Conservation (phyloP, 2,113 vertebrate species). For the Tursiops truncatus region DNA sequence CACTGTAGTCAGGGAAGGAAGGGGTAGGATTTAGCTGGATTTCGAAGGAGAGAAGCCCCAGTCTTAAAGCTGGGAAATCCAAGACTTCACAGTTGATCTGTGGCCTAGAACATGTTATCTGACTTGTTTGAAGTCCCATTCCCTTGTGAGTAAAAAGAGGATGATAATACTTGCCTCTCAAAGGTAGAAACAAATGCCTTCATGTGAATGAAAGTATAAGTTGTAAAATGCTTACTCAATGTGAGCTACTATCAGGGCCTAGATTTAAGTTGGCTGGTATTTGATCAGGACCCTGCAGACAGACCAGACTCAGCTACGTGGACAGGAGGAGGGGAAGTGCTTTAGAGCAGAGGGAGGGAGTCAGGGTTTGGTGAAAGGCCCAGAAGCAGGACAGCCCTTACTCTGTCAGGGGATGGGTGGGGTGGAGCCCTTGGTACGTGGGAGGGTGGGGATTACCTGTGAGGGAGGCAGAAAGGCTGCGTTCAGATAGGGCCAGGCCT, state of each 20-base stretch:
- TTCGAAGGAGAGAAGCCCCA: not conserved
- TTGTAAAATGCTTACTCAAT: not conserved
- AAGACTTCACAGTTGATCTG: not conserved
- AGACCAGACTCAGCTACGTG: not conserved
- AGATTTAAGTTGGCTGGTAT: not conserved
- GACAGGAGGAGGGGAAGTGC: not conserved
- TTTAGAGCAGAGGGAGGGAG: not conserved
- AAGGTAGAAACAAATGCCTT: not conserved
- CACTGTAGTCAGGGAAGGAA: not conserved
- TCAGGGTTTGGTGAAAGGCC: not conserved
- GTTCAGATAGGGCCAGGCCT: not conserved
- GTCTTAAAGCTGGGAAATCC: not conserved
- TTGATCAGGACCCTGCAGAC: not conserved
- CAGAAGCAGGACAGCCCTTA: not conserved
- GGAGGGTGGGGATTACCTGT: no score
- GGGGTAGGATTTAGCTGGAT: not conserved
- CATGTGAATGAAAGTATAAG: not conserved
- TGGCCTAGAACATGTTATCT: not conserved
- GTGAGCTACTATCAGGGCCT: not conserved
- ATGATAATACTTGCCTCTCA: not conserved
- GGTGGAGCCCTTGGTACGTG: not conserved
- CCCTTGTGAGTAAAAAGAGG: not conserved
- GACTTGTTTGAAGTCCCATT: not conserved
- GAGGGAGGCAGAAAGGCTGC: not conserved
- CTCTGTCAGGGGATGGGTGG: rapidly evolving